Base-by-base conservation (phyloP, 2,797 vertebrate species). In the Acipenser ruthenus region DNA sequence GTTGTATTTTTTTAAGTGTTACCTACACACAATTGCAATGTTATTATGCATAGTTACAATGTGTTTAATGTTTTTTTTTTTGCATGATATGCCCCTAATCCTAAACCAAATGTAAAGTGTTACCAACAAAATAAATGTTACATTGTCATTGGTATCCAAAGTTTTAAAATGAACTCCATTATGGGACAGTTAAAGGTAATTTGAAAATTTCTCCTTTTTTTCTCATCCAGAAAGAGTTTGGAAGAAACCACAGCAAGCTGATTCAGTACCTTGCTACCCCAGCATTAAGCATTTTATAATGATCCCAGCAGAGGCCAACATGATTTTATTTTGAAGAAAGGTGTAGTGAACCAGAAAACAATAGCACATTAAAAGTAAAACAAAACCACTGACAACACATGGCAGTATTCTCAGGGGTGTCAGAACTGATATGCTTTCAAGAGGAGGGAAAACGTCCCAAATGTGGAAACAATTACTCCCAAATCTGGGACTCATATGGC, bases 391-490 rank as follows among this genome's bases (percentile, higher is more conserved):
- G 73, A 72, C 74, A 79, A 74, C 65, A 62, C 77, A 83, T 82
- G 77, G 74, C 70, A 75, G 75, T 84, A 80, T 82, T 80, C 74
- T 72, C 75, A 74, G 74, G 72, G 78, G 77, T 73, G 68, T 81
- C 68, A 72, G 55, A 74, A 72, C 79, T 78, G 83, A 81, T 81
- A 76, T 62, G 68, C 78, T 82, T 85, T 85, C 77, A 67, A 71
- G 62, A 76, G 75, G 80, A 71, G 67, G 77, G 73, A 65, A 64
- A 70, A 60, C 50, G 68, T 69, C 75, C 74, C 15, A 74, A 87
- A 88, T 80, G 66, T 89, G 83, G 83, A 86, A 91, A 72, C 78
- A 87, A 88, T 89, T 89, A 86, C 72, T 74, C 76, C 79, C 76
- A 86, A 85, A 86, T 79, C 83, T 80, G 75, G 84, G 76, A 88